phyloP scores from a whole-genome alignment of 2,113 vertebrate genomes.

The Nestor notabilis region DNA sequence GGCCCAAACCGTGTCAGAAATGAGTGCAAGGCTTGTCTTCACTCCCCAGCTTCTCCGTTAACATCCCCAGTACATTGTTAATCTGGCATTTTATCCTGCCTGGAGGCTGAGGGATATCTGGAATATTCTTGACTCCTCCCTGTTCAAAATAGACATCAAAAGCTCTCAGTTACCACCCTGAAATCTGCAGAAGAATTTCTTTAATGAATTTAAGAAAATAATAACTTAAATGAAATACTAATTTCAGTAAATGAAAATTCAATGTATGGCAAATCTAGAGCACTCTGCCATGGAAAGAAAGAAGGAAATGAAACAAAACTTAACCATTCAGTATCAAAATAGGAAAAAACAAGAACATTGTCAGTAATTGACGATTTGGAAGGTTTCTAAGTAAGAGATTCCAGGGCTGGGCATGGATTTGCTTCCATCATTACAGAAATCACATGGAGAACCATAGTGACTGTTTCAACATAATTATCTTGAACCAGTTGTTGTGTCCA shows the following conservation, averaged over 20 bases:
- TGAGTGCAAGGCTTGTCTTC: background rate
- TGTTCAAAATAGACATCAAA: slow-evolving; percentile 26
- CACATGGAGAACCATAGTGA: background rate
- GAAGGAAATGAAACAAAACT: background rate
- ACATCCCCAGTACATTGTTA: background rate
- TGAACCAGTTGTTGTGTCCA: background rate
- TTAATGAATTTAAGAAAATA: background rate
- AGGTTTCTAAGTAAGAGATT: background rate
- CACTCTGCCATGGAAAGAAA: background rate
- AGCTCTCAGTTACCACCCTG: background rate
- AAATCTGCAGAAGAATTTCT: slow-evolving; percentile 1
- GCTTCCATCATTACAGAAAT: background rate
- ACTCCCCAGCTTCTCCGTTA: background rate
- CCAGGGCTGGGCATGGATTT: background rate
- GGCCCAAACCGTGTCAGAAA: background rate
- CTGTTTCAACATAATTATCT: background rate
- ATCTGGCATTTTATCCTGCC: background rate
- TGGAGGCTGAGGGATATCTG: slow-evolving; percentile 11
- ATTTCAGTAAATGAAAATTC: background rate
- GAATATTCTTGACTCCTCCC: slow-evolving; percentile 18
- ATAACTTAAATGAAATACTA: background rate
- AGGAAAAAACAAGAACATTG: background rate
- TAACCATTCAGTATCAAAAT: background rate
- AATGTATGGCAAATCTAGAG: background rate
- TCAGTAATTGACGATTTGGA: background rate